phyloP scores from a whole-genome alignment of 2,888 invertebrate genomes.

The Bibio marci region DNA sequence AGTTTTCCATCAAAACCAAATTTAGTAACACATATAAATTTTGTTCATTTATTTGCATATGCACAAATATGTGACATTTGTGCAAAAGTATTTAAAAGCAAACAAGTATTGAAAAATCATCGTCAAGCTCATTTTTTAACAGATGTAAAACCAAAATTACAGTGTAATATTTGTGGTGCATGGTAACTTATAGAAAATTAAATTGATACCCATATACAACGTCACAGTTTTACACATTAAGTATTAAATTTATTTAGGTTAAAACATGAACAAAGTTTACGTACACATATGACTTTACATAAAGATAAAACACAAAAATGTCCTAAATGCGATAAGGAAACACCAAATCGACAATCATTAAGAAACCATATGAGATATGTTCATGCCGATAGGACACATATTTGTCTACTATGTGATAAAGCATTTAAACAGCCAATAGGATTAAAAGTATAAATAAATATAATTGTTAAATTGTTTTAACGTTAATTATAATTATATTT shows the following conservation, averaged over 20 bases:
- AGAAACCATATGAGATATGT: slow-evolving; percentile 24
- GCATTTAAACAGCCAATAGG: slow-evolving; percentile 25
- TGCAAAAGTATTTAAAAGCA: slow-evolving; percentile 17
- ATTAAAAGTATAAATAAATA: slow-evolving; percentile 22
- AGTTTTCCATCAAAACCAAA: background rate
- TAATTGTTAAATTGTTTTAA: too few species aligned
- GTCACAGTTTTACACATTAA: too few species aligned
- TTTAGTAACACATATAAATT: background rate
- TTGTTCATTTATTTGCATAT: background rate
- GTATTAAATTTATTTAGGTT: too few species aligned
- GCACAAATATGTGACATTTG: slow-evolving; percentile 17
- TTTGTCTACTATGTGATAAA: slow-evolving; percentile 24
- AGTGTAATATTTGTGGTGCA: slow-evolving; percentile 24
- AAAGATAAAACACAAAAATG: background rate
- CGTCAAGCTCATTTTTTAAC: slow-evolving; percentile 19
- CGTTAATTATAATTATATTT: too few species aligned
- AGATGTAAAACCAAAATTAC: slow-evolving; percentile 18
- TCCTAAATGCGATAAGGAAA: slow-evolving; percentile 14
- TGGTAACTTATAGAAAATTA: too few species aligned
- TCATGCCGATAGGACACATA: slow-evolving; percentile 20
- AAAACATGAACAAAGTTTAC: too few species aligned
- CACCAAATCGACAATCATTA: slow-evolving; percentile 24
- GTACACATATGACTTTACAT: too few species aligned
- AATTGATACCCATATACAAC: too few species aligned
- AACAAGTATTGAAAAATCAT: slow-evolving; percentile 22